Evolutionary conservation across 1,140 invertebrate species (phyloP).

Genomic region (Bombus terrestris): DNA sequence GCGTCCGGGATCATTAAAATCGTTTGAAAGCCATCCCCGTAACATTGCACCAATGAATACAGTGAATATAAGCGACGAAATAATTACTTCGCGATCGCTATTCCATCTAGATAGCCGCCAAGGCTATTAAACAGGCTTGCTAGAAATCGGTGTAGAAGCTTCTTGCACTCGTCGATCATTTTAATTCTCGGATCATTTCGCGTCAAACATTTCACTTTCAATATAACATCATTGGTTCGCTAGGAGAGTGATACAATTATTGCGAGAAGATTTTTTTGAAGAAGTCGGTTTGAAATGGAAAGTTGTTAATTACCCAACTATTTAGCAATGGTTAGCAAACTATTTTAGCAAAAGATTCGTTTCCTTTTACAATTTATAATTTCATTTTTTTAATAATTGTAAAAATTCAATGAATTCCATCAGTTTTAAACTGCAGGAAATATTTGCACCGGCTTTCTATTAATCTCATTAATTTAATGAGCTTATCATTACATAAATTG

Average conservation of each 20-base stretch:
- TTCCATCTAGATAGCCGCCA: constrained; percentile 5
- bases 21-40: neutral
- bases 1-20: constrained; percentile 39
- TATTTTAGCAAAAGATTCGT: no score
- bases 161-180: neutral
- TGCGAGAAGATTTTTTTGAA: neutral
- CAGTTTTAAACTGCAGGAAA: no score
- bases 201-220: neutral
- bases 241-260: neutral
- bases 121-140: constrained; percentile 9
- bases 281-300: neutral
- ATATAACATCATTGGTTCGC: no score
- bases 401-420: no score
- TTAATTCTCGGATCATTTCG: constrained; percentile 6
- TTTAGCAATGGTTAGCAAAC: neutral
- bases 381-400: no score
- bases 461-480: no score
- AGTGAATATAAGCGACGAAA: neutral
- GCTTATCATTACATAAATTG: neutral
- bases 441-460: no score
- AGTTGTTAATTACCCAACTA: neutral
- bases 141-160: neutral
- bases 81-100: constrained; percentile 17
- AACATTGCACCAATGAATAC: neutral
- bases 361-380: no score